Base-by-base conservation (phyloP, 2,113 vertebrate genomes). In the Isichthys henryi region DNA sequence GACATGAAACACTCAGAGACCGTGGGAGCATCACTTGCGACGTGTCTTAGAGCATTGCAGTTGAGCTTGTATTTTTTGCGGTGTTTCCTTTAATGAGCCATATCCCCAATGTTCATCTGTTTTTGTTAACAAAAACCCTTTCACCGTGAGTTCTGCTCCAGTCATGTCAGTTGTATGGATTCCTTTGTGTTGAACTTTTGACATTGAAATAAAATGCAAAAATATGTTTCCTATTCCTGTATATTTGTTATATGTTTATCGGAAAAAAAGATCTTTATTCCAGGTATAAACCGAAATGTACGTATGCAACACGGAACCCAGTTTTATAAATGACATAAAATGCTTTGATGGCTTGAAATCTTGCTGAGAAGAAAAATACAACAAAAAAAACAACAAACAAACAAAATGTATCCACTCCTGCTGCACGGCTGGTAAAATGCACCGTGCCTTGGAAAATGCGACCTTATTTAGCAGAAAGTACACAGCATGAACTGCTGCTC, bases 391-490 rank as follows among this genome's bases (percentile, higher is more conserved):
- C 21, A 52, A 80, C 45, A 45, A 88, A 46, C 23, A 77, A 82
- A 88, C 52, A 88, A 11, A 27, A 66, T 87, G 3, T 52, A 89
- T 88, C 17, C 5, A 31, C 86, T 48, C n/a, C 39, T 46, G 48
- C 27, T n/a, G 84, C 83, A 87, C 84, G 89, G 90, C 88, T 92
- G 88, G 83, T 87, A 52, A 92, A 90, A 91, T 90, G 90, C 91
- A 91, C 91, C 91, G 89, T 88, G 70, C 52, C 50, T 77, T 49
- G 46, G 86, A 90, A 89, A 89, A 88, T 90, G 87, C 91, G 88
- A 91, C 90, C 91, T 90, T 77, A 83, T 89, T 66, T 50, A 5
- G 58, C 86, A 70, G 89, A 50, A 89, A 58, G 62, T 11, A 89
- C 45, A 56, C 46, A 70, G 39, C 13, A 52, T 70, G 87, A 90